A percentile compares a stretch with the other conserved stretches of the same genome.
Conservation (phyloP, 2,113 vertebrate genomes). For the Zosterops hypoxanthus region DNA sequence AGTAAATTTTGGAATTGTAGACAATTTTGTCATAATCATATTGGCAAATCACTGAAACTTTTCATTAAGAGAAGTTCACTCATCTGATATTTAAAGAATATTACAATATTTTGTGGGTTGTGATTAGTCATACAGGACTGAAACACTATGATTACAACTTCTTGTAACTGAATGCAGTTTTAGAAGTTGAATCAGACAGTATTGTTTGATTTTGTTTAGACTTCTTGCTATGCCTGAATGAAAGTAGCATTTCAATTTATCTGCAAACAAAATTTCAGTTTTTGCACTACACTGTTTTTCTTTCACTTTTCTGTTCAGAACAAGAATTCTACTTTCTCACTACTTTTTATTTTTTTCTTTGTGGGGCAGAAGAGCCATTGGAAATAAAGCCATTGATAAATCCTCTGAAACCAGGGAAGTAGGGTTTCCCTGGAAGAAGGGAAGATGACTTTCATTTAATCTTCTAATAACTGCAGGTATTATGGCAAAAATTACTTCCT, state of each 20-base stretch:
- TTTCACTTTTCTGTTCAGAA: not conserved
- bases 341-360: not conserved
- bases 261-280: not conserved
- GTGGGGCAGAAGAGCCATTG: not conserved
- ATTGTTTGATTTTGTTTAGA: not conserved
- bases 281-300: not conserved
- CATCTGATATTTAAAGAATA: not conserved
- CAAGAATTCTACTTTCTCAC: not conserved
- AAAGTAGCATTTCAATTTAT: not conserved
- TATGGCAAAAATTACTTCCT: not conserved
- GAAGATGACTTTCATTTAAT: not conserved
- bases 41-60: not conserved
- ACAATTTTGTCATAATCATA: not conserved
- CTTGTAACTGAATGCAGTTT: not conserved
- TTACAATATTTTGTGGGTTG: not conserved
- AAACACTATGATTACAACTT: not conserved
- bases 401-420: not conserved
- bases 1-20: not conserved
- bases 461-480: not conserved
- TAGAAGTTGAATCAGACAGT: not conserved
- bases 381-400: not conserved
- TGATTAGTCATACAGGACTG: not conserved
- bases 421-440: not conserved
- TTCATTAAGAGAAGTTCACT: not conserved
- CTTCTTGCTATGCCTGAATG: not conserved